Evolutionary conservation across 2,113 vertebrate genomes (phyloP).

Genomic region (Sus scrofa): T2T-Sscrofa CM000823.6:21673501-21674000

Average conservation of each 20-base stretch:
- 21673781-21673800: background rate
- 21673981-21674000: background rate
- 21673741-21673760: background rate
- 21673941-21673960: background rate
- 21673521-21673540: too few species aligned
- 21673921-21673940: background rate
- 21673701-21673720: too few species aligned
- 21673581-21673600: too few species aligned
- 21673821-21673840: background rate
- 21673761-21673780: background rate
- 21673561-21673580: too few species aligned
- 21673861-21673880: background rate
- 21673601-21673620: too few species aligned
- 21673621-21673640: too few species aligned
- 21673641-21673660: too few species aligned
- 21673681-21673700: too few species aligned
- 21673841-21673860: background rate
- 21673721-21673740: background rate
- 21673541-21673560: too few species aligned
- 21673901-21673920: slow-evolving; percentile 2
- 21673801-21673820: background rate
- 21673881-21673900: background rate
- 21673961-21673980: background rate
- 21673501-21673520: too few species aligned
- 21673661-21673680: too few species aligned